A percentile compares a stretch with the other conserved stretches of the same genome.
Conservation (phyloP, 2,113 vertebrate genomes). For the Pachypanchax playfairii region DNA sequence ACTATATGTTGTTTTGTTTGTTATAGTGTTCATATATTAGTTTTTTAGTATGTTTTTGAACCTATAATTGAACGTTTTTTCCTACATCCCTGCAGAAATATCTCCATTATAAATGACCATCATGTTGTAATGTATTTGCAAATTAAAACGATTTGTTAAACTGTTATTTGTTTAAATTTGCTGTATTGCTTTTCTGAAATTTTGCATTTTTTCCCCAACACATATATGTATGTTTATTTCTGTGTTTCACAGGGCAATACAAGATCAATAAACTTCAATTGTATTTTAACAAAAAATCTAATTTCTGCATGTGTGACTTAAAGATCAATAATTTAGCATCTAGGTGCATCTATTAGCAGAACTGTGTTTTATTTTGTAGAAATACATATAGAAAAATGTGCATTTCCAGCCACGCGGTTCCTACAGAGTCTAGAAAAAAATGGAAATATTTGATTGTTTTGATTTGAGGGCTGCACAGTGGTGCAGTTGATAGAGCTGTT, state of each 20-base stretch:
- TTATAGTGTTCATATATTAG: slow-evolving; percentile 15
- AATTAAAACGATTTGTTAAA: background rate
- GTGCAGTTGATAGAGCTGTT: no score
- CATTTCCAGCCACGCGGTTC: no score
- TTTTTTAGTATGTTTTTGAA: slow-evolving; percentile 8
- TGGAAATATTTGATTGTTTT: no score
- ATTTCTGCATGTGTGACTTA: background rate
- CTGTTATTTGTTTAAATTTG: slow-evolving; percentile 13
- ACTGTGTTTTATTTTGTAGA: no score
- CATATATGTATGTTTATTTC: slow-evolving; percentile 27
- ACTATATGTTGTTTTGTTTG: slow-evolving; percentile 19
- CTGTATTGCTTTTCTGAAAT: slow-evolving; percentile 10
- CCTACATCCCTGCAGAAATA: slow-evolving; percentile 18
- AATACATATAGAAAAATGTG: no score
- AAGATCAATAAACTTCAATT: slow-evolving; percentile 68
- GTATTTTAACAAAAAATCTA: slow-evolving; percentile 63
- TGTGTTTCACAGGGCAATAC: slow-evolving; percentile 40
- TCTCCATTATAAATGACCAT: slow-evolving; percentile 15
- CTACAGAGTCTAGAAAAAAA: no score
- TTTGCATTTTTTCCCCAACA: slow-evolving; percentile 2
- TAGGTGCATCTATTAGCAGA: no score
- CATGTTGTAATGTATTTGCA: slow-evolving; percentile 4
- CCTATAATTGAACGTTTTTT: background rate
- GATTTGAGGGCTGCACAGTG: no score
- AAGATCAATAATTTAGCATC: background rate